These are phyloP conservation scores for Drosophila melanosoma DNA, from an alignment of 2,888 invertebrate genomes.

Conservation along the genomic window DNA sequence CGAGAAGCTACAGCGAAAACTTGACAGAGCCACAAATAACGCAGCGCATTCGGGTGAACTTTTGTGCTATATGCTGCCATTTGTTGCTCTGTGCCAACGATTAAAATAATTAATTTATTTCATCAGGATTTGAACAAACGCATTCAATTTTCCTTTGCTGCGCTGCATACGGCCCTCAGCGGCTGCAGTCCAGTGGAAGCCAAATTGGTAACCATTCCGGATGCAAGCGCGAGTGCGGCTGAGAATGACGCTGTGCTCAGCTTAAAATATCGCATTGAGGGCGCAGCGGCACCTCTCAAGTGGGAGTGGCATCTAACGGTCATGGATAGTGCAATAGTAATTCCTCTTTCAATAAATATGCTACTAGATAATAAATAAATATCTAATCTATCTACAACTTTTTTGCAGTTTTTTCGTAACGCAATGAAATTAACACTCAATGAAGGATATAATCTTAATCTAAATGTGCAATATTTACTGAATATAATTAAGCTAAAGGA, in stretches of 20 bases:
- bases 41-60: constrained; percentile 47
- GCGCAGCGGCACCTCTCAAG: constrained; percentile 54
- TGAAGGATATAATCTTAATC: constrained; percentile 49
- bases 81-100: not conserved
- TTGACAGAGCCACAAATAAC: constrained; percentile 23
- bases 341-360: not conserved
- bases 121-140: constrained; percentile 77
- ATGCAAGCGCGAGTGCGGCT: not conserved
- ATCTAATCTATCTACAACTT: not conserved
- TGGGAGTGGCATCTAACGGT: constrained; percentile 75
- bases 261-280: constrained; percentile 75
- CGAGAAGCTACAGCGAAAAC: constrained; percentile 52
- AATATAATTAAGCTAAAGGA: constrained; percentile 79
- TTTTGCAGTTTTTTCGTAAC: constrained; percentile 67
- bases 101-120: not conserved
- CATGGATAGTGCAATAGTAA: constrained; percentile 29
- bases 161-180: constrained; percentile 59
- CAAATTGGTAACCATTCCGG: not conserved
- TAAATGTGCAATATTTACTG: constrained; percentile 63
- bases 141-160: constrained; percentile 70
- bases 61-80: not conserved
- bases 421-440: constrained; percentile 62
- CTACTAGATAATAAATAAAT: not conserved
- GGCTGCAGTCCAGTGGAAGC: constrained; percentile 36
- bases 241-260: constrained; percentile 34